Conservation (phyloP, 2,888 invertebrate species). For the Branchipolynoe longqiensis region DNA sequence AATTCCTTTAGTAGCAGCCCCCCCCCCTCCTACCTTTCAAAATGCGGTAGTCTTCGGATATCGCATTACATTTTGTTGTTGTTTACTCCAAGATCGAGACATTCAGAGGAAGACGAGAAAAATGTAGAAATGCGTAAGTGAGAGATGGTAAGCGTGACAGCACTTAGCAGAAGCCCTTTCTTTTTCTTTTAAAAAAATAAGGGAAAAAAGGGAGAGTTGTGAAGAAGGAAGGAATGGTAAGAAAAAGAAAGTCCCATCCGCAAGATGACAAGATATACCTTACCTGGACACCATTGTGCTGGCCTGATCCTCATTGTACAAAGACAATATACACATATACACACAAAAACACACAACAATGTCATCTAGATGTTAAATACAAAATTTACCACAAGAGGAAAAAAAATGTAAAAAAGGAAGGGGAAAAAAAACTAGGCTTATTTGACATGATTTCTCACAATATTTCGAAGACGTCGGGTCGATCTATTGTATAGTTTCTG, state of each 20-base stretch:
- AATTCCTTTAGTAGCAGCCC: conserved; percentile 1
- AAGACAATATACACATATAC: conserved; percentile 32
- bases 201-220: background rate
- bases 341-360: conserved; percentile 5
- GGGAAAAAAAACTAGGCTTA: too few species aligned
- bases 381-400: too few species aligned
- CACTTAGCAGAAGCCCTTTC: background rate
- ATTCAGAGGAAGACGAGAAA: conserved; percentile 40
- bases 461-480: conserved; percentile 55
- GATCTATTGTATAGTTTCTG: conserved; percentile 53
- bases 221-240: background rate
- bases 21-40: background rate
- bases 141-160: conserved; percentile 34
- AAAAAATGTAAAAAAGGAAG: too few species aligned
- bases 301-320: conserved; percentile 16
- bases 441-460: conserved; percentile 50
- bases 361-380: conserved; percentile 6
- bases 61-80: background rate
- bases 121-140: conserved; percentile 23
- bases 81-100: conserved; percentile 20
- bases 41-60: background rate
- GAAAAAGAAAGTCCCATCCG: background rate
- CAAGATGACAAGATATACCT: background rate
- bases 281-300: background rate
- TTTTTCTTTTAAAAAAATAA: too few species aligned